Evolutionary conservation across 1,140 invertebrate genomes (phyloP).

Genomic region (Drosophila truncata): DNA sequence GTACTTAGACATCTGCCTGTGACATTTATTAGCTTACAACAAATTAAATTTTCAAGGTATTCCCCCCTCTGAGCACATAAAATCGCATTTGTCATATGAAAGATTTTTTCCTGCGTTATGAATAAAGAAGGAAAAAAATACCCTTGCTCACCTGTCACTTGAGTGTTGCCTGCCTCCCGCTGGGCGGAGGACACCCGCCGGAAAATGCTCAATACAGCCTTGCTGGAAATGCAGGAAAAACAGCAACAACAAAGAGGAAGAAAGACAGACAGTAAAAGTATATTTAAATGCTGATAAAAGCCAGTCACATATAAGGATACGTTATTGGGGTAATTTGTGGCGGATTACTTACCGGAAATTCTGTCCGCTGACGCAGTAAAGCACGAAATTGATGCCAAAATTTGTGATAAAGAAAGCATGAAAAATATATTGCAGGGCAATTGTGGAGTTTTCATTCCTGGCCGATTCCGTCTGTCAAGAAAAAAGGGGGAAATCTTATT

Average conservation of each 20-base stretch:
- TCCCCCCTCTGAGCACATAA: background rate
- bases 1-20: slow-evolving; percentile 8
- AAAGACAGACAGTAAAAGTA: slow-evolving; percentile 2
- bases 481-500: slow-evolving; percentile 3
- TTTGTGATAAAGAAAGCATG: slow-evolving; percentile 91
- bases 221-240: slow-evolving; percentile 50
- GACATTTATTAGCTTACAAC: slow-evolving; percentile 23
- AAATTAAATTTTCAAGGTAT: slow-evolving; percentile 28
- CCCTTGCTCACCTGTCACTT: slow-evolving; percentile 85
- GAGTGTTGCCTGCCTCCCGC: slow-evolving; percentile 81
- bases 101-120: background rate
- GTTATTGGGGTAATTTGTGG: slow-evolving; percentile 32
- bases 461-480: slow-evolving; percentile 69
- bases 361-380: slow-evolving; percentile 93
- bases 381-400: slow-evolving; percentile 94
- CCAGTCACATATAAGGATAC: slow-evolving; percentile 40
- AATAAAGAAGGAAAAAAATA: slow-evolving; percentile 3
- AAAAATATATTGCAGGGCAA: slow-evolving; percentile 81
- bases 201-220: slow-evolving; percentile 82
- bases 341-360: slow-evolving; percentile 89
- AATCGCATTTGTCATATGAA: slow-evolving; percentile 26
- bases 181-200: slow-evolving; percentile 73
- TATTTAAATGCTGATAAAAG: slow-evolving; percentile 27
- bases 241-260: background rate
- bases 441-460: slow-evolving; percentile 65